Base-by-base conservation (phyloP, 2,888 invertebrate genomes). In the Brachycybe producta region DNA sequence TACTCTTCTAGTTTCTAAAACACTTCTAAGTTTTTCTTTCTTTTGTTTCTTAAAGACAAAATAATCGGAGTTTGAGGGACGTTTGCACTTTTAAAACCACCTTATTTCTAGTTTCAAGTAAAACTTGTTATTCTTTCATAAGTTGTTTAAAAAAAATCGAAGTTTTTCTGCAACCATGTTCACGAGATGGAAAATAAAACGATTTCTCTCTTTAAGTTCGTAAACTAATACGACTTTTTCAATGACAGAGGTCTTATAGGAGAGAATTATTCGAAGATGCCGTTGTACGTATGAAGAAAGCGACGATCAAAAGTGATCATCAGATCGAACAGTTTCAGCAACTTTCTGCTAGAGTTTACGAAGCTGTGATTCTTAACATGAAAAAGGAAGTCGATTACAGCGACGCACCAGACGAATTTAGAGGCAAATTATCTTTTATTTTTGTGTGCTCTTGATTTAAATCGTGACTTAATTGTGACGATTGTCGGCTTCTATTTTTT, bases 381-480 rank as follows among this genome's bases (percentile, higher is more conserved):
- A 81, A 85, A 61, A 78, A 80, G 56, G 92, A 91, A 62, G 84
- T 91, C 59, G 94, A 94, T 70, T 85, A 82, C 65, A 88, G 87
- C 21, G 92, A 94, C 68, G 91, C 92, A 32, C 94, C 95, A 0
- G 94, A 94, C 60, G 94, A 94, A 69, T 95, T 92, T 67, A 80
- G 82, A 67, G 75, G 75, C 74, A 21, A 5, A n/a, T 24, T 42
- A 39, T 41, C 26, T 30, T 8, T 30, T 44, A 13, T 21, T 53
- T 24, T n/a, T 42, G 45, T 51, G 21, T 21, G 15, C 5, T 50
- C 17, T 11, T 36, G 13, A 51, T 51, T 19, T 15, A 15, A 40
- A 19, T 44, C 32, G 26, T 38, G 2, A 17, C 3, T 40, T 44
- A 28, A 40, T 17, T 35, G 21, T 45, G 21, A 49, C 24, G 11